Conservation (phyloP, 1,140 invertebrate species). For the Polypedilum vanderplanki region DNA sequence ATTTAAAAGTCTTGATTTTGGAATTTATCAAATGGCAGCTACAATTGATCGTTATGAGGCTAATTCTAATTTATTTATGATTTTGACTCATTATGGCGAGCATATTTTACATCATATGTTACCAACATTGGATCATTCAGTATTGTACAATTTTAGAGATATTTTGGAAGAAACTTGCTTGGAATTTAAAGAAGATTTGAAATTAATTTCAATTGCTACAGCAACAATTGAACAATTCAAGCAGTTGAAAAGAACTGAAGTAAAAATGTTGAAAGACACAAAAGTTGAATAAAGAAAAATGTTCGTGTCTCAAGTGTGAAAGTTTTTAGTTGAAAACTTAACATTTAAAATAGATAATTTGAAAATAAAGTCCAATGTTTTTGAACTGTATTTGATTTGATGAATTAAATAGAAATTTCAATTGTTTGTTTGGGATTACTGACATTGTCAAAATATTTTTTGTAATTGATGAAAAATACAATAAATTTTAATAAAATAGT, state of each 20-base stretch:
- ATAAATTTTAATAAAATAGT: no score
- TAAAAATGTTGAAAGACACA: no score
- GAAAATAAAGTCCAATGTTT: no score
- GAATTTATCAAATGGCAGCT: constrained; percentile 55
- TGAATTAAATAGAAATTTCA: no score
- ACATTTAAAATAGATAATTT: no score
- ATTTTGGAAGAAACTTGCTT: constrained; percentile 59
- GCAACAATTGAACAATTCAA: background rate
- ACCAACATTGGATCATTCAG: constrained; percentile 70
- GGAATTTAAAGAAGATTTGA: constrained; percentile 51
- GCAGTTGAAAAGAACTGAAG: background rate
- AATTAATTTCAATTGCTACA: background rate
- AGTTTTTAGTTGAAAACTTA: no score
- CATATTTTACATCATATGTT: constrained; percentile 75
- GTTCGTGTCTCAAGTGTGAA: no score
- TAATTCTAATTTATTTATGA: constrained; percentile 48
- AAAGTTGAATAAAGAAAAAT: no score
- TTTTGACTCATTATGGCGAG: constrained; percentile 53
- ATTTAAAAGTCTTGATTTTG: constrained; percentile 50
- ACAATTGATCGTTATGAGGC: constrained; percentile 51
- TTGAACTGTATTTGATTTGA: no score
- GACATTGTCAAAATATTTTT: no score
- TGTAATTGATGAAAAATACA: no score
- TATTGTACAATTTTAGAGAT: constrained; percentile 56
- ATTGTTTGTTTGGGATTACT: no score